These are phyloP conservation scores for Morpho achilles DNA, from an alignment of 2,888 invertebrate species.

Conservation along the genomic window DNA sequence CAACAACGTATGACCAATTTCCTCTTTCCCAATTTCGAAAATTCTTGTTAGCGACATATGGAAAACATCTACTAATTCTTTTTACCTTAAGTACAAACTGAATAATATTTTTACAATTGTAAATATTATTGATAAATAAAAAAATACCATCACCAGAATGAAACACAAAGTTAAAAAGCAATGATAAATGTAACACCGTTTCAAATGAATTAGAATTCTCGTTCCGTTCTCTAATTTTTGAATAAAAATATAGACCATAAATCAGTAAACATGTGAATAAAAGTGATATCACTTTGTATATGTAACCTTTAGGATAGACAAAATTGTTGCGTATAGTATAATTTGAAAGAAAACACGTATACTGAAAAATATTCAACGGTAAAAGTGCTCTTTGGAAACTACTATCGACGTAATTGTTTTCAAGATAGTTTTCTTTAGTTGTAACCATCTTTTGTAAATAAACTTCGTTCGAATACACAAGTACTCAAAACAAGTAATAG, in stretches of 20 bases:
- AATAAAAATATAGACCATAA: background rate
- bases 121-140: conserved; percentile 15
- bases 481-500: background rate
- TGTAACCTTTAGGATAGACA: conserved; percentile 10
- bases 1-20: conserved; percentile 6
- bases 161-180: conserved; percentile 2
- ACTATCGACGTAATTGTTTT: conserved; percentile 17
- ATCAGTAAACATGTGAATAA: conserved; percentile 6
- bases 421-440: conserved; percentile 1
- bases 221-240: background rate
- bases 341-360: conserved; percentile 13
- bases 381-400: conserved; percentile 10
- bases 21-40: conserved; percentile 13
- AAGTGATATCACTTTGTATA: conserved; percentile 7
- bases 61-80: conserved; percentile 10
- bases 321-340: conserved; percentile 18
- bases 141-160: conserved; percentile 4
- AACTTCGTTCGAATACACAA: background rate
- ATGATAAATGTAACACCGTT: background rate
- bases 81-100: conserved; percentile 19
- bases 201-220: background rate
- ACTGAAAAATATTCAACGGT: conserved; percentile 14
- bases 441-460: conserved; percentile 7
- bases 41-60: background rate
- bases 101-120: conserved; percentile 1